phyloP scores from a whole-genome alignment of 2,113 vertebrate genomes.

The Mohoua ochrocephala region DNA sequence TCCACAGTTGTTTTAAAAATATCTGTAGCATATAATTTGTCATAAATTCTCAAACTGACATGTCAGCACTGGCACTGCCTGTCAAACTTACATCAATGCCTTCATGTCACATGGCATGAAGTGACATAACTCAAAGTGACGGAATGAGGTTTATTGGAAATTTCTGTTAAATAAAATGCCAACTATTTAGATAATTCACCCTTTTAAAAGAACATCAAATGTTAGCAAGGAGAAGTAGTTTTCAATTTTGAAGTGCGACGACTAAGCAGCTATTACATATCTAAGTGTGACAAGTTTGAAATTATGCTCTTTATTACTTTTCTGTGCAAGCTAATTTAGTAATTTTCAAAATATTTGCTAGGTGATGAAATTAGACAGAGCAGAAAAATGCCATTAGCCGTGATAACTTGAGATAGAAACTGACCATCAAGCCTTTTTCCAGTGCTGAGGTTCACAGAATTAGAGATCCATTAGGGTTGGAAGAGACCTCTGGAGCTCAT shows the following conservation, averaged over 20 bases:
- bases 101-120: background rate
- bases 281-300: background rate
- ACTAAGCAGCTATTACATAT: background rate
- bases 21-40: background rate
- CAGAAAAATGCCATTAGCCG: background rate
- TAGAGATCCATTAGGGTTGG: background rate
- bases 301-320: background rate
- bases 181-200: background rate
- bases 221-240: background rate
- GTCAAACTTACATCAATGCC: background rate
- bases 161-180: constrained; percentile 12
- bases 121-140: constrained; percentile 6
- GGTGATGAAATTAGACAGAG: background rate
- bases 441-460: background rate
- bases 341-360: background rate
- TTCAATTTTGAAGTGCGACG: background rate
- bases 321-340: background rate
- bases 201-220: background rate
- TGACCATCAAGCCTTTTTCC: fast-evolving
- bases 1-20: background rate
- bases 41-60: background rate
- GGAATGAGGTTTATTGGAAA: constrained; percentile 25
- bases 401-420: background rate
- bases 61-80: background rate
- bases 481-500: background rate